A percentile compares a stretch with the other conserved stretches of the same genome.
These are phyloP conservation scores for Salvelinus sp. DNA, from an alignment of 2,113 vertebrate genomes.

Conservation along the genomic window DNA sequence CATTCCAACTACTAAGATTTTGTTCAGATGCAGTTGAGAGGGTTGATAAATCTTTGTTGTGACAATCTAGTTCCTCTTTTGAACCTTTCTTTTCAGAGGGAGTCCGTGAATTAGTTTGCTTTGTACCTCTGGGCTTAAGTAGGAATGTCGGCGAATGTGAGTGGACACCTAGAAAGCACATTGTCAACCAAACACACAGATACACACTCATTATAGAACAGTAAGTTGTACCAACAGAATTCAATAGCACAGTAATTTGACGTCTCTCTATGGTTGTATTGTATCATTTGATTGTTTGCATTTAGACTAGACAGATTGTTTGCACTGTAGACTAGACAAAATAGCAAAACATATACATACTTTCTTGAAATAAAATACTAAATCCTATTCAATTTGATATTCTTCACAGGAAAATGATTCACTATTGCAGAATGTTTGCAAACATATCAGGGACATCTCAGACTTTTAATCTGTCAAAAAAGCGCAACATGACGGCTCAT, in stretches of 20 bases:
- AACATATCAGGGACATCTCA: not conserved
- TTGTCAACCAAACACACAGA: slow-evolving; percentile 9
- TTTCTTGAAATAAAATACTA: not conserved
- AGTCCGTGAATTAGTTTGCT: slow-evolving; percentile 62
- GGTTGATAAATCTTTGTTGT: not conserved
- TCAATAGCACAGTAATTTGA: no score
- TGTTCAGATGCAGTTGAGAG: not conserved
- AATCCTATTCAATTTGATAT: not conserved
- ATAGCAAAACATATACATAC: not conserved
- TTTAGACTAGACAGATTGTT: not conserved
- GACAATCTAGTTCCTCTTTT: not conserved
- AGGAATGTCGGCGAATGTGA: slow-evolving; percentile 31
- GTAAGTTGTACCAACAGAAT: slow-evolving; percentile 28
- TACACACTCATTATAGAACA: slow-evolving; percentile 47
- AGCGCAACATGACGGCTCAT: rapidly evolving
- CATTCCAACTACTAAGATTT: no score
- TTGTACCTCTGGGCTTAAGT: not conserved
- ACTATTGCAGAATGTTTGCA: rapidly evolving
- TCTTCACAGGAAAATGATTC: not conserved
- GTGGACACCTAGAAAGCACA: slow-evolving; percentile 49
- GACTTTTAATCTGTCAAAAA: rapidly evolving
- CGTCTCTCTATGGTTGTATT: no score
- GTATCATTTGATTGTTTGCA: not conserved
- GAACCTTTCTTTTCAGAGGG: slow-evolving; percentile 49
- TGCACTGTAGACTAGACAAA: not conserved